Conservation (phyloP, 2,888 invertebrate species). For the Temnothorax rugatulus region DNA sequence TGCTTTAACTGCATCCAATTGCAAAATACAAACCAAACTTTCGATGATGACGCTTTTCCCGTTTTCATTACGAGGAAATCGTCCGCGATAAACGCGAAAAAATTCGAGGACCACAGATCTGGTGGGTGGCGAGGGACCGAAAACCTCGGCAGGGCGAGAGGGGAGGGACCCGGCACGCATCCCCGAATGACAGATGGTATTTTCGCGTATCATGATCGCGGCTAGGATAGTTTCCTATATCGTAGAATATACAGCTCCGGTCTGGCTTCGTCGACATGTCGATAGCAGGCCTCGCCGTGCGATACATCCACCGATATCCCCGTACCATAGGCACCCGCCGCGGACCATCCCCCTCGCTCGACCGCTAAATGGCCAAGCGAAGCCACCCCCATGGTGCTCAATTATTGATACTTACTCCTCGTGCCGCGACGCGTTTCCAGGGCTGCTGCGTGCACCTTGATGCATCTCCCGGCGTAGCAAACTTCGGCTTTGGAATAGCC, state of each 20-base stretch:
- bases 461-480: slow-evolving; percentile 46
- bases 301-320: slow-evolving; percentile 84
- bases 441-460: slow-evolving; percentile 45
- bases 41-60: background rate
- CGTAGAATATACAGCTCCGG: slow-evolving; percentile 77
- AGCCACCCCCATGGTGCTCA: slow-evolving; percentile 83
- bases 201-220: slow-evolving; percentile 84
- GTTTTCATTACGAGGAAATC: background rate
- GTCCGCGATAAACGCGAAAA: slow-evolving; percentile 4
- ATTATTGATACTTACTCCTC: slow-evolving; percentile 84
- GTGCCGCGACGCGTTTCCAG: slow-evolving; percentile 63
- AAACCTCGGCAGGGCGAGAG: slow-evolving; percentile 55
- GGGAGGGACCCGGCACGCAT: slow-evolving; percentile 75
- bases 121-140: slow-evolving; percentile 33
- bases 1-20: too few species aligned
- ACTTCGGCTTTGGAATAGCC: slow-evolving; percentile 1
- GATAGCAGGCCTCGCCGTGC: slow-evolving; percentile 84
- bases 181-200: slow-evolving; percentile 84
- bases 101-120: slow-evolving; percentile 9
- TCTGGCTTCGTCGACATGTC: slow-evolving; percentile 85
- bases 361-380: slow-evolving; percentile 84
- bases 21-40: background rate
- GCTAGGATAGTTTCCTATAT: slow-evolving; percentile 82
- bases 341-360: slow-evolving; percentile 78
- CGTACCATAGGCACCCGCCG: slow-evolving; percentile 75